These are phyloP conservation scores for Brachystomella parvula DNA, from an alignment of 1,140 invertebrate species.

Conservation along the genomic window DNA sequence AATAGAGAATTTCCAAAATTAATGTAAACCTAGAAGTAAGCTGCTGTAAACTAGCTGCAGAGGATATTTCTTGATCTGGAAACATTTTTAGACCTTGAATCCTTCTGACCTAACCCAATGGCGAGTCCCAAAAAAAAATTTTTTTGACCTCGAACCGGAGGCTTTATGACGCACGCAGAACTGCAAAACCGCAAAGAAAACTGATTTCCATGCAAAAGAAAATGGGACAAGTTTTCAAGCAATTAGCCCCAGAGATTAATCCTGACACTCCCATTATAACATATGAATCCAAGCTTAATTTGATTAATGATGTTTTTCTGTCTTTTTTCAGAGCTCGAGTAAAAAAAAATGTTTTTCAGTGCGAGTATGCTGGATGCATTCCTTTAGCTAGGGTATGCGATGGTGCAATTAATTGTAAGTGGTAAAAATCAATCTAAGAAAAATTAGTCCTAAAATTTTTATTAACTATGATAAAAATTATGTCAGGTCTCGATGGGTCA, in stretches of 20 bases:
- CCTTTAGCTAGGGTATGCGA: constrained; percentile 34
- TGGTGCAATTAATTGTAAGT: constrained; percentile 26
- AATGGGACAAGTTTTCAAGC: background rate
- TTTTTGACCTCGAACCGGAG: too few species aligned
- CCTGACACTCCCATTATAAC: background rate
- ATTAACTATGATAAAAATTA: background rate
- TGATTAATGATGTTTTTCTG: background rate
- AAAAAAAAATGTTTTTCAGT: constrained; percentile 33
- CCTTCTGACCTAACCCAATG: too few species aligned
- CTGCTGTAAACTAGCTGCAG: too few species aligned
- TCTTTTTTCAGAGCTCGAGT: constrained; percentile 9
- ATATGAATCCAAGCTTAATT: background rate
- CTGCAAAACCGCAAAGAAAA: too few species aligned
- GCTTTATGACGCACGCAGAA: too few species aligned
- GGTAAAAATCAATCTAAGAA: background rate
- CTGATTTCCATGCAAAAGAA: too few species aligned
- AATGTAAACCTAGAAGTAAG: too few species aligned
- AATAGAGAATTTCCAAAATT: too few species aligned
- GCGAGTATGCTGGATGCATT: constrained; percentile 31
- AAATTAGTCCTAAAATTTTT: background rate
- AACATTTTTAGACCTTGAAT: too few species aligned
- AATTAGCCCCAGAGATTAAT: background rate
- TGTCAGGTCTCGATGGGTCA: constrained; percentile 17
- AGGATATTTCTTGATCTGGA: too few species aligned
- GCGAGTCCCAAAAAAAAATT: too few species aligned